Evolutionary conservation across 2,113 vertebrate species (phyloP), one percentile per base, ranked within the genome.

Genomic region (Sclerurus mexicanus): DNA sequence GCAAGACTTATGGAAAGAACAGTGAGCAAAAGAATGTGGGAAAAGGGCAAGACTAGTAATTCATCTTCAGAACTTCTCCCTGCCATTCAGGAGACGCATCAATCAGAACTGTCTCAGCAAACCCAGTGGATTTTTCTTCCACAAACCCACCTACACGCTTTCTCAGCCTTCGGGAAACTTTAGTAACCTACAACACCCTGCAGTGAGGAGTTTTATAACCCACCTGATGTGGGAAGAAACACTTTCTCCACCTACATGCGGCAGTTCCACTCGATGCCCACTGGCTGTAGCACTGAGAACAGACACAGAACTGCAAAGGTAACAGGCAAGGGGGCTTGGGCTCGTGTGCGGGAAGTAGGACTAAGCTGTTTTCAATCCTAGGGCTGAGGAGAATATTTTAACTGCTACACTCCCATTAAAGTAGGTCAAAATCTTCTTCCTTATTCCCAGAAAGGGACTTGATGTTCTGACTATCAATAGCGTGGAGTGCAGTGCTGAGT

Each of bases 341-440:
- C 1, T 6, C 59, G 3, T 53, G 22, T 58, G 47, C 0, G 1
- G 62, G 55, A 83, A 86, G 49, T 3, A 47, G 50, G 55, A 86
- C 1, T n/a, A n/a, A n/a, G 2, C 50, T 66, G 53, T 52, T 90
- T 82, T 68, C 58, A 64, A 37, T 87, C 62, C 53, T 17, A 69
- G 37, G 53, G n/a, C 71, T 83, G 79, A 66, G 72, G 20, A 72
- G 78, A 79, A 7, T n/a, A 73, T 58, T 88, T 73, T 73, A 79
- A 93, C 63, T 55, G 69, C 47, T 87, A 46, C 6, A 6, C 21
- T 92, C 93, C 4, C 14, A 74, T 80, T 52, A 39, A 97, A 94
- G 55, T 84, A 92, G 94, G 96, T 93, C 90, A 94, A 93, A 86
- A 90, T 90, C 83, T 64, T 80, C 77, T 60, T 90, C 71, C 50